Evolutionary conservation across 2,888 invertebrate species (phyloP), one percentile per base, ranked within the genome.

Genomic region (Stenodera caucasica): DNA sequence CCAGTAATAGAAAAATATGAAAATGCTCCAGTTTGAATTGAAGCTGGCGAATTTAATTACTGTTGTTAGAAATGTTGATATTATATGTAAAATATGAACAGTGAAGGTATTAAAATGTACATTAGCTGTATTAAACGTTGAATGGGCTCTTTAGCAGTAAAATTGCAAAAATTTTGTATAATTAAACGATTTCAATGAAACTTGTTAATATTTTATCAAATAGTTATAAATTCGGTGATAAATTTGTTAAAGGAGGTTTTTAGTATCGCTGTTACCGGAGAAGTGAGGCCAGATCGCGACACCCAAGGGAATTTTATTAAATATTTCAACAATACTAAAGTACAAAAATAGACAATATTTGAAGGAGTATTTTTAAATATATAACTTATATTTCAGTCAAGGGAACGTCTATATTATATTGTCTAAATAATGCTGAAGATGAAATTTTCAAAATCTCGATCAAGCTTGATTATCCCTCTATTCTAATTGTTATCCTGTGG

Each of bases 251-350:
- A 26, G 26, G 3, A n/a, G 3, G 26, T 26, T 26, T 26, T 5
- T 26, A 26, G 5, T 26, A 26, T 4, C 2, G 5, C 5, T 26
- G 26, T 26, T 26, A 26, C 3, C 2, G 26, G 5, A 26, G 2
- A 26, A 26, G 26, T 5, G 26, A 26, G 49, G 54, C 15, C 49
- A 54, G 51, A 61, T 51, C 57, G 61, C 37, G 51, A n/a, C 40
- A 50, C 61, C 51, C 57, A 5, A 12, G 57, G 57, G 57, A 51
- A 45, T n/a, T 14, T 51, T 12, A 33, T 21, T 60, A 60, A 60
- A 60, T 60, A 60, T 60, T 59, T 60, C 52, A 60, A 61, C 53
- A 45, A 51, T 49, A 37, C 56, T 29, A n/a, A 57, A 18, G 15
- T 35, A 33, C 57, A 35, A 55, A 58, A 54, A 55, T 58, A 55